Conservation (phyloP, 2,888 invertebrate genomes). For the Macrosiphum euphorbiae region DNA sequence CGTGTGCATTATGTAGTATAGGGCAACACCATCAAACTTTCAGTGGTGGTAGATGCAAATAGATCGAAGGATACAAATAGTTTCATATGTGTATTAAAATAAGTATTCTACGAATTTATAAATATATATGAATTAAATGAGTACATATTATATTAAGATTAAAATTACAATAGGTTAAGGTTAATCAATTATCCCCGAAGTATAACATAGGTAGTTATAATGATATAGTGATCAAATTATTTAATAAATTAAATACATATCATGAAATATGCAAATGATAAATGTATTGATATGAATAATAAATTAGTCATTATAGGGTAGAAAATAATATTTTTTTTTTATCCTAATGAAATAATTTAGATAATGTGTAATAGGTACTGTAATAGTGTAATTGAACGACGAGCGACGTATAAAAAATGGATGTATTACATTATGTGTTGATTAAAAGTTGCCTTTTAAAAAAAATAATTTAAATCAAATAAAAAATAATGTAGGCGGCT, state of each 20-base stretch:
- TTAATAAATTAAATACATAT: not conserved
- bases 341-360: not conserved
- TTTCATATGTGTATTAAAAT: not conserved
- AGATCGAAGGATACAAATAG: not conserved
- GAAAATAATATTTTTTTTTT: not conserved
- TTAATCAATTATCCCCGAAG: not conserved
- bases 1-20: conserved; percentile 15
- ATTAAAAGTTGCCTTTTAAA: not conserved
- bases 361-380: not conserved
- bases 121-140: not conserved
- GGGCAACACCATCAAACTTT: too few relatives aligned
- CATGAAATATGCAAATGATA: not conserved
- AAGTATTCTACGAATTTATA: not conserved
- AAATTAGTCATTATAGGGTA: not conserved
- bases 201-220: not conserved
- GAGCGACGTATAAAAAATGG: not conserved
- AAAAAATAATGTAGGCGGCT: not conserved
- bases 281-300: not conserved
- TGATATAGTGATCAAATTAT: not conserved
- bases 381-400: not conserved
- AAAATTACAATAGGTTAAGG: not conserved
- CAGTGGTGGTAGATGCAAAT: not conserved
- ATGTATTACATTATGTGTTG: not conserved
- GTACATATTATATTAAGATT: not conserved
- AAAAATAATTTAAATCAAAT: not conserved